A percentile compares a stretch with the other conserved stretches of the same genome.
These are phyloP conservation scores for Mycteria americana DNA, from an alignment of 2,797 vertebrate genomes.

Conservation along the genomic window DNA sequence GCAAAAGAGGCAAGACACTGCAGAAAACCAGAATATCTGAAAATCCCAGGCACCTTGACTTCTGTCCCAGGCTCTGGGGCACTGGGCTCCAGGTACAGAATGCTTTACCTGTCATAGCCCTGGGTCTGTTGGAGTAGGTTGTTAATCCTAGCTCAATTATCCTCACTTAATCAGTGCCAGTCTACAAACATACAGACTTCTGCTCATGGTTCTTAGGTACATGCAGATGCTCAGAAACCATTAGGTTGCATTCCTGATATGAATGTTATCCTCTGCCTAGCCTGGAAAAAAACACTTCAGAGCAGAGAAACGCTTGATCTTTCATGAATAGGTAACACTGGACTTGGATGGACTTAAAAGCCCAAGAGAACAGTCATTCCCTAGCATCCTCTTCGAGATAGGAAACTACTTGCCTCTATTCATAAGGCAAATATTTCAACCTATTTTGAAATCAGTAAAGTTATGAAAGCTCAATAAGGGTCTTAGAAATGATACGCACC, in stretches of 20 bases:
- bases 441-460: background rate
- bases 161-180: background rate
- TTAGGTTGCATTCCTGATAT: background rate
- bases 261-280: background rate
- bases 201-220: background rate
- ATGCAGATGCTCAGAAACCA: background rate
- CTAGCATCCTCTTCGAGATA: background rate
- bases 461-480: background rate
- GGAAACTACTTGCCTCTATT: background rate
- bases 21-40: background rate
- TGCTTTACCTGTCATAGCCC: background rate
- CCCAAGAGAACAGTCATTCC: background rate
- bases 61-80: background rate
- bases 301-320: background rate
- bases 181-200: background rate
- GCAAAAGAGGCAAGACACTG: background rate
- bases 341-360: background rate
- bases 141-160: background rate
- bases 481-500: background rate
- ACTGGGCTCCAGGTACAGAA: background rate
- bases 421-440: background rate
- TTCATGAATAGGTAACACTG: background rate
- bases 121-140: background rate
- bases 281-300: background rate
- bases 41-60: background rate